A percentile compares a stretch with the other conserved stretches of the same genome.
These are phyloP conservation scores for Sussaba pulchella DNA, from an alignment of 2,888 invertebrate genomes.

Conservation along the genomic window DNA sequence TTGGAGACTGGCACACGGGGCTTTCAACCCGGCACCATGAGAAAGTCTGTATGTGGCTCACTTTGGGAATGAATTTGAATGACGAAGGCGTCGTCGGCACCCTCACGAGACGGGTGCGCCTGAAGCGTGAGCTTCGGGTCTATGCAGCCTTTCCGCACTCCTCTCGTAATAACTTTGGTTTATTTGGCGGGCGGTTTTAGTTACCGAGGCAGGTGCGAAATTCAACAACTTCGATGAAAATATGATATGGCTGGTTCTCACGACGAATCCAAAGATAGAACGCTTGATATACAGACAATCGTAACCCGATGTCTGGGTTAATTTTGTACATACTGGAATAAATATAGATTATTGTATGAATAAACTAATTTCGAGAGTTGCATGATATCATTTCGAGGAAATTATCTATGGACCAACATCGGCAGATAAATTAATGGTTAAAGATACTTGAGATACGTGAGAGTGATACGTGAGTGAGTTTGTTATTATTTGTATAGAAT, in stretches of 20 bases:
- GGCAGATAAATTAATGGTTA: too few species aligned
- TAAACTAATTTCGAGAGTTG: too few species aligned
- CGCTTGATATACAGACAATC: constrained; percentile 27
- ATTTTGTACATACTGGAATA: too few species aligned
- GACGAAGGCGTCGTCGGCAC: constrained; percentile 48
- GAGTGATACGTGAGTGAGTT: too few species aligned
- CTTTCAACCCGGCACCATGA: constrained; percentile 11
- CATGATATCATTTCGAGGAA: too few species aligned
- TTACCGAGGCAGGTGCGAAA: constrained; percentile 38
- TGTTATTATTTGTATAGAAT: too few species aligned
- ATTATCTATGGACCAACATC: too few species aligned
- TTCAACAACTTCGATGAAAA: constrained; percentile 12
- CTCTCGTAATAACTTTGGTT: constrained; percentile 68
- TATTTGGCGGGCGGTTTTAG: constrained; percentile 68
- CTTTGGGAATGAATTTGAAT: constrained; percentile 66
- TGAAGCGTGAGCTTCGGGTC: constrained; percentile 31
- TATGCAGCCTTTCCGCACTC: constrained; percentile 26
- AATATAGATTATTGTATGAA: too few species aligned
- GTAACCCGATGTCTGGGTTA: too few species aligned
- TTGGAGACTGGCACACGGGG: constrained; percentile 1
- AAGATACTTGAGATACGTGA: too few species aligned
- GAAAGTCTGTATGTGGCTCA: constrained; percentile 53
- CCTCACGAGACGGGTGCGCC: constrained; percentile 50
- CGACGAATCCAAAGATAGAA: constrained; percentile 42
- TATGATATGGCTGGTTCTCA: constrained; percentile 18